These are phyloP conservation scores for Oceanites oceanicus DNA, from an alignment of 2,113 vertebrate genomes.

Conservation along the genomic window DNA sequence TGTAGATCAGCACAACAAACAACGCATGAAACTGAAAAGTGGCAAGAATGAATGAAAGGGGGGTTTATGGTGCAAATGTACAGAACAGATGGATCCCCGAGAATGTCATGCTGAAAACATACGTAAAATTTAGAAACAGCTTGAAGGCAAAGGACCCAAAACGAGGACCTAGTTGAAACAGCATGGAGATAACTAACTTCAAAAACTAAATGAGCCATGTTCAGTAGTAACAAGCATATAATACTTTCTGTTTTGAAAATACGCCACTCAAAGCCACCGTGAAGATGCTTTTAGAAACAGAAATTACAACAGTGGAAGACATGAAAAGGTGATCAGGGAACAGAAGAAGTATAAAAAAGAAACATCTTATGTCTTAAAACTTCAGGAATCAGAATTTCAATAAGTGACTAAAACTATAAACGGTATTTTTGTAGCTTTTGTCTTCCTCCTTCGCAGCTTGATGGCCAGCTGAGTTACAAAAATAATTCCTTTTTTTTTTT, in stretches of 20 bases:
- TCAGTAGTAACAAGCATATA: neutral
- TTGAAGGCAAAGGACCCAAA: neutral
- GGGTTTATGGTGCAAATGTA: neutral
- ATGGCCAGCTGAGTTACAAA: neutral
- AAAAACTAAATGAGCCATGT: neutral
- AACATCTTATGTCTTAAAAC: neutral
- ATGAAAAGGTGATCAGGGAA: neutral
- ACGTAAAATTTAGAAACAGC: neutral
- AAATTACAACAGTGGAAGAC: conserved; percentile 5
- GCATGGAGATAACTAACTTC: neutral
- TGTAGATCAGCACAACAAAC: neutral
- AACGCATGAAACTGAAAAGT: neutral
- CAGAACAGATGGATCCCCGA: neutral
- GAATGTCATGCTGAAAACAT: neutral
- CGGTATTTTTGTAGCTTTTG: neutral
- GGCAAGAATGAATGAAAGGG: neutral
- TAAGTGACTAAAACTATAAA: neutral
- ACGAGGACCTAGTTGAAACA: neutral
- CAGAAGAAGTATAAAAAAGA: neutral
- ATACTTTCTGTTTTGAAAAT: neutral
- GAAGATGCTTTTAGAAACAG: neutral
- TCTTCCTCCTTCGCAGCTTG: neutral
- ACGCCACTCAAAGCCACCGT: neutral
- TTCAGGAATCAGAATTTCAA: neutral
- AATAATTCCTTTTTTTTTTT: neutral